Evolutionary conservation across 2,888 invertebrate species (phyloP).

Genomic region (Heliothis peltigera): DNA sequence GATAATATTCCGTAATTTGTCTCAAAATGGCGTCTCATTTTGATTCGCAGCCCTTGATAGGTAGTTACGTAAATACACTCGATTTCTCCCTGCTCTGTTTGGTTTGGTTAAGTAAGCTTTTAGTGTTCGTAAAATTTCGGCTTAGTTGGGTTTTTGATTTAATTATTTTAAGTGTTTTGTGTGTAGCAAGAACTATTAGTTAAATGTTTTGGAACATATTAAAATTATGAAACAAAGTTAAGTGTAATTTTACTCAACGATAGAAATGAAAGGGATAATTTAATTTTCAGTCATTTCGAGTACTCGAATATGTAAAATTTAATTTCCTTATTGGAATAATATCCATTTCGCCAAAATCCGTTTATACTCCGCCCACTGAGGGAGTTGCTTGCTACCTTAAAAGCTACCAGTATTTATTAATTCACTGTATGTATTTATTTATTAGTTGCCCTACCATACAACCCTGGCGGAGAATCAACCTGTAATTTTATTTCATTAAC

Average conservation of each 20-base stretch:
- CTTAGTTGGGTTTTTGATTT: constrained; percentile 21
- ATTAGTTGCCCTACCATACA: too few species aligned
- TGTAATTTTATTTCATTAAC: too few species aligned
- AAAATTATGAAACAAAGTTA: too few species aligned
- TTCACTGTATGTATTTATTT: too few species aligned
- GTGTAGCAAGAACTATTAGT: neutral
- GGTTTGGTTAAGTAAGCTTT: constrained; percentile 22
- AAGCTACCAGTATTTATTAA: too few species aligned
- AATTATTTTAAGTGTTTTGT: constrained; percentile 8
- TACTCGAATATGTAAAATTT: too few species aligned
- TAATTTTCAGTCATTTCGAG: too few species aligned
- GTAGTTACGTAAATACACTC: constrained; percentile 42
- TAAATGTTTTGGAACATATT: neutral
- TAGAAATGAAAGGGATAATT: neutral
- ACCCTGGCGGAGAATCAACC: too few species aligned
- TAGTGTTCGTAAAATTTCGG: constrained; percentile 28
- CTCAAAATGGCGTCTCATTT: constrained; percentile 57
- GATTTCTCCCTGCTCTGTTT: constrained; percentile 33
- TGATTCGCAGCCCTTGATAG: constrained; percentile 46
- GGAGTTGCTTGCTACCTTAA: too few species aligned
- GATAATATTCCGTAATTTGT: constrained; percentile 65
- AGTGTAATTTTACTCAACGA: neutral
- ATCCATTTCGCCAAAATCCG: too few species aligned
- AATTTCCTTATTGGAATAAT: too few species aligned
- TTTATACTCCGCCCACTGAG: too few species aligned